A percentile compares a stretch with the other conserved stretches of the same genome.
Conservation (phyloP, 2,113 vertebrate species). For the Lophochroa leadbeateri region DNA sequence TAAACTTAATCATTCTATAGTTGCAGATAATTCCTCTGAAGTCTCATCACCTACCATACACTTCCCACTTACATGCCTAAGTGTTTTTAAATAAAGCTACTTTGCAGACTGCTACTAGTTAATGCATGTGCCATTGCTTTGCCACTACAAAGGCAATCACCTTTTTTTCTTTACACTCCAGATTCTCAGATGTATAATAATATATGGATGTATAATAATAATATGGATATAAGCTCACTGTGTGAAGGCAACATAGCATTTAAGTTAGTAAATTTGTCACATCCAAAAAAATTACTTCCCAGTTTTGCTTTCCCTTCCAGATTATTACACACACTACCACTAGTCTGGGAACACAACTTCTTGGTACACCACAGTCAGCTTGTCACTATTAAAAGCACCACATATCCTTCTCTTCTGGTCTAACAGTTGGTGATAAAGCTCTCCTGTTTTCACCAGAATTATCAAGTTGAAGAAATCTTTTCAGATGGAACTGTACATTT, state of each 20-base stretch:
- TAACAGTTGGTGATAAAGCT: neutral
- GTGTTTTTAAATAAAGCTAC: neutral
- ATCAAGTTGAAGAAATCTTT: neutral
- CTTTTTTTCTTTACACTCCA: neutral
- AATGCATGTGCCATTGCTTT: neutral
- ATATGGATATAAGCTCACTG: neutral
- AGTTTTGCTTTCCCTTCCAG: neutral
- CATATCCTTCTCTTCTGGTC: neutral
- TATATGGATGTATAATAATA: neutral
- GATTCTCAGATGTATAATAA: neutral
- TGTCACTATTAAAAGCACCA: neutral
- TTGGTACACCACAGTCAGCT: neutral
- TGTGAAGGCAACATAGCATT: neutral
- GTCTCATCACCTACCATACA: neutral
- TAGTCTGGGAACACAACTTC: neutral
- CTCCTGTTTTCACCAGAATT: neutral
- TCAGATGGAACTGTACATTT: neutral
- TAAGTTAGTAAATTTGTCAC: neutral
- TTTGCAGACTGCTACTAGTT: neutral
- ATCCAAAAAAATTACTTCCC: neutral
- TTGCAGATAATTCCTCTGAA: neutral
- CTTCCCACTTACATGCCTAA: neutral
- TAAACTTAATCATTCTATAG: neutral
- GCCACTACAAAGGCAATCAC: neutral
- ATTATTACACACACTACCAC: neutral